Percentiles rank a stretch among this genome's conserved stretches.
Evolutionary conservation across 2,888 invertebrate genomes (phyloP).

Genomic region (Clostera curtula): DNA sequence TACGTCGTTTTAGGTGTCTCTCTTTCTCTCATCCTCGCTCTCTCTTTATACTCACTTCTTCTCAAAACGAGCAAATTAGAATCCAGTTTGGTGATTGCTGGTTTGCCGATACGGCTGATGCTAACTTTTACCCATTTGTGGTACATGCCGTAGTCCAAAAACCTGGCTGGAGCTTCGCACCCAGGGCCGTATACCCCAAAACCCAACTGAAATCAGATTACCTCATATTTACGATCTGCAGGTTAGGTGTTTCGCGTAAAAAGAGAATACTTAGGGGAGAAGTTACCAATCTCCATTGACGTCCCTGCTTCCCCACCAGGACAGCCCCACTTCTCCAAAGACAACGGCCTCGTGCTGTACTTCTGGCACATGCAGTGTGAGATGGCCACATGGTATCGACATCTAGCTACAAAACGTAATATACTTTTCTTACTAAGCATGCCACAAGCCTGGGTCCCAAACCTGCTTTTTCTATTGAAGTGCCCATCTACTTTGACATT

Average conservation of each 20-base stretch:
- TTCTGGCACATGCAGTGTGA: background rate
- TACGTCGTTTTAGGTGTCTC: background rate
- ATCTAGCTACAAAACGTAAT: background rate
- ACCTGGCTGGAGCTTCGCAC: constrained; percentile 38
- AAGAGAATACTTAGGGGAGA: background rate
- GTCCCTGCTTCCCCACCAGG: background rate
- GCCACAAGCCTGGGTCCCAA: too few relatives aligned
- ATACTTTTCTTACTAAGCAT: background rate
- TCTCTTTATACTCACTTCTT: constrained; percentile 30
- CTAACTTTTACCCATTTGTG: constrained; percentile 30
- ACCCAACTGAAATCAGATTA: constrained; percentile 29
- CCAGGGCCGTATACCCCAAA: constrained; percentile 46
- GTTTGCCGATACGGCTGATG: constrained; percentile 29
- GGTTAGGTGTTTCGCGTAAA: too few relatives aligned
- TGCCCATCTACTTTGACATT: background rate
- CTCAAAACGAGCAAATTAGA: constrained; percentile 33
- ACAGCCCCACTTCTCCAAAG: background rate
- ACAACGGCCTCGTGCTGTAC: background rate
- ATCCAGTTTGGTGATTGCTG: constrained; percentile 33
- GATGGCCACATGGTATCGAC: background rate
- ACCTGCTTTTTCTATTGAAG: background rate
- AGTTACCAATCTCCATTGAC: background rate
- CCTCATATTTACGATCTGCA: too few relatives aligned
- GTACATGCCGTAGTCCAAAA: constrained; percentile 40
- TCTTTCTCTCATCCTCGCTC: too few relatives aligned